Percentiles rank a stretch among this genome's conserved stretches.
Conservation (phyloP, 2,113 vertebrate genomes). For the Anhinga anhinga region DNA sequence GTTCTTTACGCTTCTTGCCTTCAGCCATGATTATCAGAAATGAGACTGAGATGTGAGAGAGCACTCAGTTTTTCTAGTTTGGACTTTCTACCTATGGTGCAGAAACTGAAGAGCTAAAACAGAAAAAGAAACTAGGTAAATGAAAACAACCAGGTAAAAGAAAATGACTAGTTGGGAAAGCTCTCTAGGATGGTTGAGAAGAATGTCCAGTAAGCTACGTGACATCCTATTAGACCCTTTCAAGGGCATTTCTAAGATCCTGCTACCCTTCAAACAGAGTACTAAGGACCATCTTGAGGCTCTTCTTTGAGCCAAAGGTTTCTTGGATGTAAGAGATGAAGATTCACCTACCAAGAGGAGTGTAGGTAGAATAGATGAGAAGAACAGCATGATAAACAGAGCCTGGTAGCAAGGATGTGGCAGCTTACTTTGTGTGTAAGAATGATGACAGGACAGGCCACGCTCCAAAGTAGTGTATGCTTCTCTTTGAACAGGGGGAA, state of each 20-base stretch:
- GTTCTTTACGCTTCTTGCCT: not conserved
- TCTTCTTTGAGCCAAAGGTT: not conserved
- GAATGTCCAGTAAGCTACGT: not conserved
- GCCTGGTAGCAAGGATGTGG: not conserved
- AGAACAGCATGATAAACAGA: not conserved
- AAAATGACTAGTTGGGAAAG: not conserved
- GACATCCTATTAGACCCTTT: not conserved
- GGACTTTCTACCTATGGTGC: not conserved
- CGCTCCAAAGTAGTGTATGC: not conserved
- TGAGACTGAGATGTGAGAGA: not conserved
- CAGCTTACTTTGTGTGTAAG: not conserved
- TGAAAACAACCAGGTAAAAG: not conserved
- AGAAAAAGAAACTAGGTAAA: not conserved
- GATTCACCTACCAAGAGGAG: not conserved
- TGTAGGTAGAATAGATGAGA: not conserved
- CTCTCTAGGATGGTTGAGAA: not conserved
- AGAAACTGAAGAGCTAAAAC: not conserved
- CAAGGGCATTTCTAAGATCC: not conserved
- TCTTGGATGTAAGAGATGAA: not conserved
- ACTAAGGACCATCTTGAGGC: not conserved
- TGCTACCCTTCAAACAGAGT: not conserved
- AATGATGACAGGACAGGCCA: not conserved
- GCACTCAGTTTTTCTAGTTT: not conserved
- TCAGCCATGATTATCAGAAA: not conserved
- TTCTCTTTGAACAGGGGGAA: not conserved